Percentiles rank a stretch among this genome's conserved stretches.
Conservation (phyloP, 2,888 invertebrate genomes). For the Hanleya hanleyi region DNA sequence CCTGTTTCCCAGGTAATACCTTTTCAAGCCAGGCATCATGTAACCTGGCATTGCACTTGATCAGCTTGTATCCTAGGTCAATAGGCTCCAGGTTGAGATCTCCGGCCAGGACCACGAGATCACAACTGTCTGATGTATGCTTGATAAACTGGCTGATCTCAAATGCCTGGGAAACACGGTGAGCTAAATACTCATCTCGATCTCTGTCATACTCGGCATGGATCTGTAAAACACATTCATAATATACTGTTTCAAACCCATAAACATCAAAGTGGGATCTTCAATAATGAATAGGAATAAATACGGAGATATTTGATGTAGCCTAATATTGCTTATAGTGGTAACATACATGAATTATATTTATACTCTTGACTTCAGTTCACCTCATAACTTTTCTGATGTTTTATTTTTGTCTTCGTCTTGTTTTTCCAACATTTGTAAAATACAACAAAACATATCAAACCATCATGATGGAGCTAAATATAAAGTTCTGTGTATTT, state of each 20-base stretch:
- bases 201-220: slow-evolving; percentile 94
- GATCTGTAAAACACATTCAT: slow-evolving; percentile 72
- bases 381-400: too few species aligned
- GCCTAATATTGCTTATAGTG: too few species aligned
- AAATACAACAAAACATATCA: too few species aligned
- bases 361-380: too few species aligned
- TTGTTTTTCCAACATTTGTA: too few species aligned
- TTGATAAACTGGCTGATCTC: slow-evolving; percentile 96
- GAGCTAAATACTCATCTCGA: slow-evolving; percentile 89
- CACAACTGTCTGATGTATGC: slow-evolving; percentile 82
- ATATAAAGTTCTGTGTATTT: too few species aligned
- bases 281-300: too few species aligned
- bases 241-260: not conserved
- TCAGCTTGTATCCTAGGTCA: slow-evolving; percentile 76
- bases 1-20: slow-evolving; percentile 40
- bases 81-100: slow-evolving; percentile 95
- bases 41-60: slow-evolving; percentile 75
- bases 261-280: not conserved
- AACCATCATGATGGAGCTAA: too few species aligned
- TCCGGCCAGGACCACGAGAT: slow-evolving; percentile 91
- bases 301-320: too few species aligned
- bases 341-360: too few species aligned
- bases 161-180: slow-evolving; percentile 93
- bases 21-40: slow-evolving; percentile 68
- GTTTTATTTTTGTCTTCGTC: too few species aligned